Conservation (phyloP, 2,888 invertebrate species). For the Acleris laterana region DNA sequence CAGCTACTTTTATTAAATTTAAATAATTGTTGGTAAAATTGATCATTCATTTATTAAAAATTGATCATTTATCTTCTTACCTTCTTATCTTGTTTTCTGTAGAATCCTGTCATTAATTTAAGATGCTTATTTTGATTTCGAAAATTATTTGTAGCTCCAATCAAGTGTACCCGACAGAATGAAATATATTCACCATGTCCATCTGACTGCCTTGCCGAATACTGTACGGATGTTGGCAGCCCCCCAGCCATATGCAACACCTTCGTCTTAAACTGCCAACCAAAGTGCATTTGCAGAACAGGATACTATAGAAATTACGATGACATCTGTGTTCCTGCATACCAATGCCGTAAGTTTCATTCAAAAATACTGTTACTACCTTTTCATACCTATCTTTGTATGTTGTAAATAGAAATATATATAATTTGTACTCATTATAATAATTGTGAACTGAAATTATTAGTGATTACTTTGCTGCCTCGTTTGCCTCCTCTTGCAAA, state of each 20-base stretch:
- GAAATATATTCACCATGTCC: slow-evolving; percentile 53
- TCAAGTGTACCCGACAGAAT: slow-evolving; percentile 52
- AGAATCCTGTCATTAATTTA: neutral
- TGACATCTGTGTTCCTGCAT: slow-evolving; percentile 48
- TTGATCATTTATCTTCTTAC: too few relatives aligned
- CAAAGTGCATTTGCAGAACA: slow-evolving; percentile 52
- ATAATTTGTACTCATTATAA: too few relatives aligned
- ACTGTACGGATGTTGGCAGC: slow-evolving; percentile 24
- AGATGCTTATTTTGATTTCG: neutral
- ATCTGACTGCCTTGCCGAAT: slow-evolving; percentile 48
- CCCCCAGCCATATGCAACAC: slow-evolving; percentile 49
- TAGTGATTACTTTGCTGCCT: too few relatives aligned
- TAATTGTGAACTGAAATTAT: too few relatives aligned
- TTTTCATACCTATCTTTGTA: too few relatives aligned
- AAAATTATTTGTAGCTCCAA: slow-evolving; percentile 45
- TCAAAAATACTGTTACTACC: too few relatives aligned
- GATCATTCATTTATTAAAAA: too few relatives aligned
- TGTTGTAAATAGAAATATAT: too few relatives aligned
- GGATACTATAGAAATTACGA: slow-evolving; percentile 47
- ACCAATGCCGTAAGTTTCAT: slow-evolving; percentile 46
- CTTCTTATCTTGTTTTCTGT: too few relatives aligned
- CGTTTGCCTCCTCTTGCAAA: too few relatives aligned
- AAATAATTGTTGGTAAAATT: too few relatives aligned
- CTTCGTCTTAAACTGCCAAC: slow-evolving; percentile 53
- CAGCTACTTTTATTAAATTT: too few relatives aligned